Evolutionary conservation across 2,113 vertebrate genomes (phyloP).

Genomic region (Ciconia maguari): DNA sequence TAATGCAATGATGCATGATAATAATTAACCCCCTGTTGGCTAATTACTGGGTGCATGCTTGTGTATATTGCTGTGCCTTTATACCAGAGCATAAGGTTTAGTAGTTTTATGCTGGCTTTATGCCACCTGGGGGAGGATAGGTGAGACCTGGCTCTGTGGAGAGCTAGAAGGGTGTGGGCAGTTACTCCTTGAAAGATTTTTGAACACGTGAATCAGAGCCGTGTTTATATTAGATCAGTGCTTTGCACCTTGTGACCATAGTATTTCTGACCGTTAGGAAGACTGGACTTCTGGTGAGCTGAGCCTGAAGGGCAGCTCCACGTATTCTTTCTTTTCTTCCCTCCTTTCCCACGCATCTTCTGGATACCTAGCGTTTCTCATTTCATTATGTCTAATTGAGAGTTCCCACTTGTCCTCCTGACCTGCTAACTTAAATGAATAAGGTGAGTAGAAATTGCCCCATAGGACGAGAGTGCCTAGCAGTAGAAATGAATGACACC

Average conservation of each 20-base stretch:
- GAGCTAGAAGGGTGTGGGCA: background rate
- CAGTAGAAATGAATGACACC: background rate
- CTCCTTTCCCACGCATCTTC: background rate
- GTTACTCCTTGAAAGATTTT: background rate
- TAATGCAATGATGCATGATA: background rate
- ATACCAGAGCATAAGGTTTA: background rate
- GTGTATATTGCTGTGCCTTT: background rate
- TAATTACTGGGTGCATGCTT: background rate
- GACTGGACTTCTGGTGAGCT: background rate
- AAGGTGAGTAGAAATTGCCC: background rate
- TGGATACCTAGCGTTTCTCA: background rate
- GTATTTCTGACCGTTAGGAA: background rate
- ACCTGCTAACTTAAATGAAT: background rate
- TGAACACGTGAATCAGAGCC: background rate
- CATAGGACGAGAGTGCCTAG: background rate
- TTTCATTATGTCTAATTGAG: background rate
- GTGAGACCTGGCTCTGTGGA: background rate
- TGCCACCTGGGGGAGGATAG: background rate
- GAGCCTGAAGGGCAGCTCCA: background rate
- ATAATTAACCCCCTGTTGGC: background rate
- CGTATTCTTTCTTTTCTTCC: background rate
- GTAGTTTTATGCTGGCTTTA: background rate
- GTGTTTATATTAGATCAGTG: background rate
- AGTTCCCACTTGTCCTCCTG: background rate
- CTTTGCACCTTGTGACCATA: background rate